These are phyloP conservation scores for Julus scanicus DNA, from an alignment of 2,888 invertebrate genomes.

Conservation along the genomic window DNA sequence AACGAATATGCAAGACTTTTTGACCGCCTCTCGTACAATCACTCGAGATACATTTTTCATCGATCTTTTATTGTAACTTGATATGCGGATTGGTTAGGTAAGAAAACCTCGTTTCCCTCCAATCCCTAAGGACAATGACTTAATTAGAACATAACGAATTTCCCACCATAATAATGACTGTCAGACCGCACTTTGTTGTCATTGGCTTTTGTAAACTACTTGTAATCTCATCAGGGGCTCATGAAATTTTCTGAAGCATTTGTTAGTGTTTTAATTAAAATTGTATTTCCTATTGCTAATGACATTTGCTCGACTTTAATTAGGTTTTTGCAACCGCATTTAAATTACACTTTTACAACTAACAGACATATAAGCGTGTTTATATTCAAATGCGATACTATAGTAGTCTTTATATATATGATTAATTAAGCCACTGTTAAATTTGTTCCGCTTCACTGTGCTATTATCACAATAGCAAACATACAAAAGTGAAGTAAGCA, in stretches of 20 bases:
- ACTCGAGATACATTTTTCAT: no score
- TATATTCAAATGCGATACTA: neutral
- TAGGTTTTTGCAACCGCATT: neutral
- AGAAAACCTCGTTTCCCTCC: neutral
- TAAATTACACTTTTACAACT: neutral
- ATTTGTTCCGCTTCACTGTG: neutral
- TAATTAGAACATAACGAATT: constrained; percentile 16
- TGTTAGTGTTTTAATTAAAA: neutral
- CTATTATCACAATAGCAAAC: neutral
- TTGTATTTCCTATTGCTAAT: neutral
- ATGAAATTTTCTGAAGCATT: neutral
- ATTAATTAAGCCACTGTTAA: neutral
- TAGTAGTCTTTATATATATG: neutral
- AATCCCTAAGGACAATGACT: neutral
- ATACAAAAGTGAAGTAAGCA: neutral
- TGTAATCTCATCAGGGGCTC: neutral
- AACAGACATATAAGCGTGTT: neutral
- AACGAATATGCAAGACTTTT: no score
- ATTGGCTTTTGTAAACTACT: neutral
- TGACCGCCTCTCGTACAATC: no score
- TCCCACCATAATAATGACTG: neutral
- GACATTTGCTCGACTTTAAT: neutral
- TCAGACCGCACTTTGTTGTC: neutral
- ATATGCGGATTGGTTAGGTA: neutral
- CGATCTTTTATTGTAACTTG: no score